Percentiles rank a stretch among this genome's conserved stretches.
Conservation (phyloP, 1,140 invertebrate species). For the Parasteatoda tepidariorum region DNA sequence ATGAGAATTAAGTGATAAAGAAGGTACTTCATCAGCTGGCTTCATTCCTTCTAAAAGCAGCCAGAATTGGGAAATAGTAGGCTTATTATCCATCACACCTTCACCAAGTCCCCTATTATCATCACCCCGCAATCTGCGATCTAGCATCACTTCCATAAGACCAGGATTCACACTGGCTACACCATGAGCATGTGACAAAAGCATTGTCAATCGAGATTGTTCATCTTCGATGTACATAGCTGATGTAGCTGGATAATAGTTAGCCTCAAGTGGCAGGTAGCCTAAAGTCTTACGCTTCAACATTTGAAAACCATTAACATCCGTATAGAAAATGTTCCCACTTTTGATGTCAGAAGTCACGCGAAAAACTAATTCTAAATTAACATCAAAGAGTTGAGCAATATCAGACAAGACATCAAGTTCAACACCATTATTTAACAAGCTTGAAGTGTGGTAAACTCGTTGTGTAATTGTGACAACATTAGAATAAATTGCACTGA, state of each 20-base stretch:
- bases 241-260: conserved; percentile 93
- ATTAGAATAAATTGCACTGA: conserved; percentile 83
- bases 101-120: conserved; percentile 93
- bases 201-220: conserved; percentile 77
- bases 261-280: conserved; percentile 93
- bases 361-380: conserved; percentile 89
- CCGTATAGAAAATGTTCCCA: conserved; percentile 72
- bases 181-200: conserved; percentile 89
- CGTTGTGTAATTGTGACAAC: conserved; percentile 82
- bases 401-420: conserved; percentile 62
- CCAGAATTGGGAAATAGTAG: conserved; percentile 81
- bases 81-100: conserved; percentile 86
- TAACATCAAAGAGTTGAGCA: conserved; percentile 69
- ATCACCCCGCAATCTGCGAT: conserved; percentile 90
- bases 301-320: conserved; percentile 81
- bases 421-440: conserved; percentile 59
- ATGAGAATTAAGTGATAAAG: conserved; percentile 78
- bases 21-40: conserved; percentile 68
- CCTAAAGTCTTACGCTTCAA: conserved; percentile 83
- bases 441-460: conserved; percentile 73
- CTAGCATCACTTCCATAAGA: conserved; percentile 85
- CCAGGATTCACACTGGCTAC: conserved; percentile 77
- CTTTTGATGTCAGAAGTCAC: conserved; percentile 70
- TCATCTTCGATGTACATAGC: conserved; percentile 89
- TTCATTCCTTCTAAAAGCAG: conserved; percentile 77